Percentiles rank a stretch among this genome's conserved stretches.
Evolutionary conservation across 2,797 vertebrate species (phyloP).

Genomic region (Pteronotus mesoamericanus): DNA sequence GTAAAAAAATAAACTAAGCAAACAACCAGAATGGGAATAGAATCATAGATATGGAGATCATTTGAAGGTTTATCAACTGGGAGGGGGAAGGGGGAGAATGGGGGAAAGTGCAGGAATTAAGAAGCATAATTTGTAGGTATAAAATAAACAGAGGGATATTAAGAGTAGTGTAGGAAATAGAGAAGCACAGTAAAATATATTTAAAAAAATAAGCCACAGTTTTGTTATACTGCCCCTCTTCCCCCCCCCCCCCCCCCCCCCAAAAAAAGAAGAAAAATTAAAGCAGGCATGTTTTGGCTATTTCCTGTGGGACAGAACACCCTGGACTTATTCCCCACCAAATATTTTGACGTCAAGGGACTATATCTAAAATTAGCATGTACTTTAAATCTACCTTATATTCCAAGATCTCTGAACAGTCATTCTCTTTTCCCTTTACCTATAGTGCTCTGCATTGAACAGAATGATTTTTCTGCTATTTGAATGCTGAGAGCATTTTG

Average conservation of each 20-base stretch:
- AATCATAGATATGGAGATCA: neutral
- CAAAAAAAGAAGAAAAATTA: neutral
- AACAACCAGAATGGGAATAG: neutral
- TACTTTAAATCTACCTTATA: slow-evolving; percentile 40
- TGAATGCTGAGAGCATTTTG: slow-evolving; percentile 61
- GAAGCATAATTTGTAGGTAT: neutral
- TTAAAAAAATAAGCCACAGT: neutral
- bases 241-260: too few species aligned
- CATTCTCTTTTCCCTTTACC: slow-evolving; percentile 51
- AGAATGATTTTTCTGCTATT: slow-evolving; percentile 60
- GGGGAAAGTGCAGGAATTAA: neutral
- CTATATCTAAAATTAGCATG: neutral
- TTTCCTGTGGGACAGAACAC: neutral
- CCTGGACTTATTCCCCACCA: neutral
- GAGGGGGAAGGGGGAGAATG: neutral
- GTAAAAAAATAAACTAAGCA: neutral
- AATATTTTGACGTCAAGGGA: neutral
- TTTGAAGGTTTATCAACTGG: neutral
- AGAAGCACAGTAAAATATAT: neutral
- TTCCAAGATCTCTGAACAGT: slow-evolving; percentile 42
- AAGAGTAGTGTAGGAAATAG: neutral
- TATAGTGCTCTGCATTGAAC: slow-evolving; percentile 50
- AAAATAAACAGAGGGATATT: neutral
- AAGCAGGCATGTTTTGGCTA: neutral
- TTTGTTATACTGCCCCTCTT: neutral